phyloP scores from a whole-genome alignment of 2,888 invertebrate species.

The Amphipyra tragopoginis region DNA sequence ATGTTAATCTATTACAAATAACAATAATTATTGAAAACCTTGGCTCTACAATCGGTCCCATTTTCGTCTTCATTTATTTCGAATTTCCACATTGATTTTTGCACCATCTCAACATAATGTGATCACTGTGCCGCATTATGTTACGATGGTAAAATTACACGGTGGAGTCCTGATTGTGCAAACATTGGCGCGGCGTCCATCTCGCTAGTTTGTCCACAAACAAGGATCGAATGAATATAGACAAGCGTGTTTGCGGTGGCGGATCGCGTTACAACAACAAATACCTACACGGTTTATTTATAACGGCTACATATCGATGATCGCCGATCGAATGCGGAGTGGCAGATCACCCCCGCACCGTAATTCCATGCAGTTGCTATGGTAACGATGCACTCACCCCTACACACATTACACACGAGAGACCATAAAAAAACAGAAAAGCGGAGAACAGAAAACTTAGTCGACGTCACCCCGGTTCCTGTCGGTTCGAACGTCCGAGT shows the following conservation, averaged over 20 bases:
- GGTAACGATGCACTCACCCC: slow-evolving; percentile 84
- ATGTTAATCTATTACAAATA: no score
- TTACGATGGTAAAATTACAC: slow-evolving; percentile 76
- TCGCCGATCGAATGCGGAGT: slow-evolving; percentile 52
- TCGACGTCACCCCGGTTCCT: slow-evolving; percentile 87
- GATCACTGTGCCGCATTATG: slow-evolving; percentile 28
- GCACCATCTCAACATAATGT: not conserved
- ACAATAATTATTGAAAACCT: no score
- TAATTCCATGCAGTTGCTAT: slow-evolving; percentile 87
- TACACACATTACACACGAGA: slow-evolving; percentile 77
- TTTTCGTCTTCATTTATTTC: slow-evolving; percentile 2
- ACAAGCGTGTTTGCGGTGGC: slow-evolving; percentile 82
- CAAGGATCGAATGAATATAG: slow-evolving; percentile 86
- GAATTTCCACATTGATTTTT: slow-evolving; percentile 5
- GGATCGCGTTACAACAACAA: slow-evolving; percentile 86
- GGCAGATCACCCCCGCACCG: slow-evolving; percentile 64
- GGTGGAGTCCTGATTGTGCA: slow-evolving; percentile 72
- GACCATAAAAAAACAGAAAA: slow-evolving; percentile 86
- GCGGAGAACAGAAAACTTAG: slow-evolving; percentile 83
- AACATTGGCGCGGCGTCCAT: slow-evolving; percentile 83
- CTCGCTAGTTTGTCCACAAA: slow-evolving; percentile 86
- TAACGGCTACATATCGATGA: slow-evolving; percentile 65
- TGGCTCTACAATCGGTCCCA: no score
- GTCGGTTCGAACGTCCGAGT: slow-evolving; percentile 88
- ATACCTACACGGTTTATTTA: slow-evolving; percentile 74